Evolutionary conservation across 1,140 invertebrate genomes (phyloP), one percentile per base, ranked within the genome.

Genomic region (Sitobion miscanthi): DNA sequence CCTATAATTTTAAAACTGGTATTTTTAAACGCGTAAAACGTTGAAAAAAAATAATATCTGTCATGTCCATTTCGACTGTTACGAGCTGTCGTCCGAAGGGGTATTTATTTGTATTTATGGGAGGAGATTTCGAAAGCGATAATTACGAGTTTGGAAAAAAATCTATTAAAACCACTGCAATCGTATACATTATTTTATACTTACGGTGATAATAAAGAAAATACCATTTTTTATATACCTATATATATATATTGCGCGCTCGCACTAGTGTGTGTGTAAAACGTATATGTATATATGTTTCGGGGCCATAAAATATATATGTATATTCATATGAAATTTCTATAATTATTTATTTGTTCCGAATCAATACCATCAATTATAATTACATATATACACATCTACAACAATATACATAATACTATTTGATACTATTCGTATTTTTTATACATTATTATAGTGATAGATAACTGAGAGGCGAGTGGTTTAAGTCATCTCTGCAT

Each of bases 21-120:
- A 89, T 89, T 89, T 88, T 89, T 89, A 89, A 89, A 90, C 89
- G 89, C 57, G 89, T 90, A 90, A 90, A 90, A 90, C 89, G 89
- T 69, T 69, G 17, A 42, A 45, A 57, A 89, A 90, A 62, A 57
- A 90, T 90, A 90, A 69, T 90, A 90, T 90, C 54, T 69, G 89
- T 90, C 89, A 90, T 69, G 89, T 90, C 57, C 89, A 45, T 90
- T 90, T 90, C 89, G 89, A 90, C 89, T 90, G 89, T 90, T 90
- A 90, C 89, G 89, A 90, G 88, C 88, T 90, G 89, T 69, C 89
- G 89, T 62, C 14, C 89, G 89, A 90, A 90, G 89, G 89, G 89
- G 89, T 90, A 69, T 90, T 90, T 62, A 62, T 62, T 62, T 69
- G 89, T 90, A 90, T 90, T 90, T 90, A 90, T 90, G 89, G 89